Evolutionary conservation across 2,797 vertebrate genomes (phyloP), one percentile per base, ranked within the genome.

Genomic region (Limosa lapponica): DNA sequence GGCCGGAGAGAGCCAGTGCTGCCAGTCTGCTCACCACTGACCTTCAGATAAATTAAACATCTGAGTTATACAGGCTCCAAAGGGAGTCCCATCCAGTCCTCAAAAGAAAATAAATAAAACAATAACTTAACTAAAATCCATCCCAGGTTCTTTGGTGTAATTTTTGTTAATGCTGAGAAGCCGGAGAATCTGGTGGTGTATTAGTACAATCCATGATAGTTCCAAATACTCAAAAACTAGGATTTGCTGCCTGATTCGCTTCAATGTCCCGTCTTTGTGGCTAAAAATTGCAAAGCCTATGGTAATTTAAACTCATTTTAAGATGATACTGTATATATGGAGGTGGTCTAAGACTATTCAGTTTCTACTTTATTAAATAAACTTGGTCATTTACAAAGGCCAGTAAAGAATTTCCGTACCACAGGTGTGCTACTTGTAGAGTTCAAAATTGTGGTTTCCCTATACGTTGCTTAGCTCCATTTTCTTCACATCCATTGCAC

Each of bases 121-220:
- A 97, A 96, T 96, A 98, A 98, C 97, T 98, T 98, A 98, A 97
- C 95, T 97, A 97, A 98, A 97, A 97, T 98, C 95, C 97, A 97
- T 97, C 97, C 96, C 97, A 95, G 96, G 96, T 97, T 98, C 98
- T 98, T 98, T 98, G 98, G 98, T 98, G 98, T 98, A 94, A 91
- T 96, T 98, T 95, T 96, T 89, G 95, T 97, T 96, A 96, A 96
- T 97, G 97, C 90, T 95, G 97, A 98, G 86, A 96, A 97, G 95
- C 34, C 97, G 97, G 94, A 98, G 84, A 97, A 96, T 97, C 94
- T 96, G 97, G 98, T 97, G 98, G 96, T 79, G 27, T 90, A 97
- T 97, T 94, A 95, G 95, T 93, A 97, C 79, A 96, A 95, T 96
- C 62, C 95, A 97, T 89, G 94, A 96, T 87, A 96, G 91, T 89